Percentiles rank a stretch among this genome's conserved stretches.
phyloP scores from a whole-genome alignment of 2,797 vertebrate genomes.

The Cuniculus paca region DNA sequence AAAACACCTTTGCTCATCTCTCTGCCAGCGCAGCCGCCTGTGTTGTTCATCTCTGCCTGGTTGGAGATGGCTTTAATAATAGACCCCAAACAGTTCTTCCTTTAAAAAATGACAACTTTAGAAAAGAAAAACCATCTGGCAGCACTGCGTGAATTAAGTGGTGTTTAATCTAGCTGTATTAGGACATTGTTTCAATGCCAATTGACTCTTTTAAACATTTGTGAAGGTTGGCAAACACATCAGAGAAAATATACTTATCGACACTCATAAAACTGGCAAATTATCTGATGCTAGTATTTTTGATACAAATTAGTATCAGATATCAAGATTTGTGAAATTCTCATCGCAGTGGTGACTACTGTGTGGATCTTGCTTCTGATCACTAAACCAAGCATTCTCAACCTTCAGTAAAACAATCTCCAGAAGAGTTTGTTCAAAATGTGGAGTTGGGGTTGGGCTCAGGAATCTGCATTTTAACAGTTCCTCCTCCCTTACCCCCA shows the following conservation, averaged over 20 bases:
- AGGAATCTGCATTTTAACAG: not conserved
- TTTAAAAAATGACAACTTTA: conserved; percentile 62
- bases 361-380: not conserved
- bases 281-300: conserved; percentile 56
- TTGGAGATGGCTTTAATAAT: not conserved
- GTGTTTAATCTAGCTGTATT: conserved; percentile 86
- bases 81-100: conserved; percentile 55
- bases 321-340: conserved; percentile 57
- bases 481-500: rapidly evolving
- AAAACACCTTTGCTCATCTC: not conserved
- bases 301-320: conserved; percentile 10
- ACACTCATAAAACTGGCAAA: conserved; percentile 53
- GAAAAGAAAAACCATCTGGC: conserved; percentile 72
- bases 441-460: not conserved
- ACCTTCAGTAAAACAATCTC: not conserved
- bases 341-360: not conserved
- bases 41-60: not conserved
- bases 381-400: not conserved
- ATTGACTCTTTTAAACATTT: conserved; percentile 86
- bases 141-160: conserved; percentile 77
- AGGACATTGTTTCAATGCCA: conserved; percentile 80
- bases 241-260: conserved; percentile 70
- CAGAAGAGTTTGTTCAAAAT: not conserved
- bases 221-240: conserved; percentile 83
- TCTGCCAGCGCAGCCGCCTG: not conserved